Evolutionary conservation across 2,888 invertebrate genomes (phyloP).

Genomic region (Nomada hirtipes): DNA sequence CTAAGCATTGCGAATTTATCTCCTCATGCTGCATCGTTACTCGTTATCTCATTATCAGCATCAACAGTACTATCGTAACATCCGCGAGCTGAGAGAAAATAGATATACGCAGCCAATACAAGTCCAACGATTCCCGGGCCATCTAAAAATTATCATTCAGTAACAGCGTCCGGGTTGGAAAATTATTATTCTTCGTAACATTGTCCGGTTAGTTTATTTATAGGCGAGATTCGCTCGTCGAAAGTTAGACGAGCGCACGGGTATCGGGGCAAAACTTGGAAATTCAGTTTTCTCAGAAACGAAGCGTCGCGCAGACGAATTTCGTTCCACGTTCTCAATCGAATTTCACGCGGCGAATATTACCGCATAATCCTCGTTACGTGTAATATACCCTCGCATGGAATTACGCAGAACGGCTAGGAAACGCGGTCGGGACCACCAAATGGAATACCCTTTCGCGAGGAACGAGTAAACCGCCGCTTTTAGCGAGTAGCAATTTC

Average conservation of each 20-base stretch:
- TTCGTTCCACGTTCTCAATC: neutral
- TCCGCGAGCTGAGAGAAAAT: neutral
- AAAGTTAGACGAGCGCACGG: neutral
- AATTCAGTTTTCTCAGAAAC: neutral
- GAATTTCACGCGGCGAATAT: neutral
- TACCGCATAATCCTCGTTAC: neutral
- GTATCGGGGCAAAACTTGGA: neutral
- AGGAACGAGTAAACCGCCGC: neutral
- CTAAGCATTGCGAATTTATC: neutral
- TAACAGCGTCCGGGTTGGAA: too few relatives aligned
- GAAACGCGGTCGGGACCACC: neutral
- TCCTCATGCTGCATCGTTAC: neutral
- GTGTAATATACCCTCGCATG: neutral
- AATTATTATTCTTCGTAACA: neutral
- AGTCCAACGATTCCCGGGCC: too few relatives aligned
- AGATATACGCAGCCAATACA: neutral
- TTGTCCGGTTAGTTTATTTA: neutral
- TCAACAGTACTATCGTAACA: neutral
- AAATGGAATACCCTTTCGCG: neutral
- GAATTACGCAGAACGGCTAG: neutral
- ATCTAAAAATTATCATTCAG: too few relatives aligned
- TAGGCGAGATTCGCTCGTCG: neutral
- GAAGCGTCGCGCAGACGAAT: neutral
- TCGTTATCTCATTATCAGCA: neutral
- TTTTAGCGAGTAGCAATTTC: constrained; percentile 9